Evolutionary conservation across 2,888 invertebrate genomes (phyloP).

Genomic region (Drosophila anceps): DNA sequence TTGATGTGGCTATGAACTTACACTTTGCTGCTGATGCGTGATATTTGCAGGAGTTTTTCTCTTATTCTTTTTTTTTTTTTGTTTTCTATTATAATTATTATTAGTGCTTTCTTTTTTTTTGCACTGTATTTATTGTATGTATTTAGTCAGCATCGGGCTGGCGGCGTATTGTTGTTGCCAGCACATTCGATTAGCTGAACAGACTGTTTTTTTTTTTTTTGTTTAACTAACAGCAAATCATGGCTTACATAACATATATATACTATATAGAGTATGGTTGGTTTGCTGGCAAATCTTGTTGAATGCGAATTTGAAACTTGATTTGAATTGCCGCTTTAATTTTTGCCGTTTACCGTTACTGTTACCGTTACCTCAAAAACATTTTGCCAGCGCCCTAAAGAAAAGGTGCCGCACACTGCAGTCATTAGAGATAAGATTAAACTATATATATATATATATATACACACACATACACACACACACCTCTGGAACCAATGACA

Average conservation of each 20-base stretch:
- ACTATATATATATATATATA: constrained; percentile 2
- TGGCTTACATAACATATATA: neutral
- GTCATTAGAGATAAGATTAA: constrained; percentile 63
- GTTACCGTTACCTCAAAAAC: constrained; percentile 63
- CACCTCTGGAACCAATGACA: constrained; percentile 24
- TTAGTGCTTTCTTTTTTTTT: constrained; percentile 7
- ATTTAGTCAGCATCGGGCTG: constrained; percentile 19
- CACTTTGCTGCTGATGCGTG: constrained; percentile 34
- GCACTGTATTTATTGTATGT: constrained; percentile 32
- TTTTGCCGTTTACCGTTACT: constrained; percentile 51
- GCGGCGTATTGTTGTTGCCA: constrained; percentile 18
- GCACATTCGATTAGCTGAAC: constrained; percentile 28
- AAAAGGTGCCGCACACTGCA: constrained; percentile 40
- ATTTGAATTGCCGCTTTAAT: constrained; percentile 33
- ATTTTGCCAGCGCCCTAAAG: constrained; percentile 37
- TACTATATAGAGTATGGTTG: constrained; percentile 2
- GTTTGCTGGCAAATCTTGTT: constrained; percentile 25
- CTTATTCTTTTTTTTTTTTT: constrained; percentile 3
- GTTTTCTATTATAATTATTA: constrained; percentile 1
- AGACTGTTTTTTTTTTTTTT: constrained; percentile 35
- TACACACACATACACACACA: neutral
- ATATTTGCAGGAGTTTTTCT: constrained; percentile 42
- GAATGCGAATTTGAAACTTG: constrained; percentile 1
- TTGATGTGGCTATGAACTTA: neutral
- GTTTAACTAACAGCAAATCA: constrained; percentile 12